phyloP scores from a whole-genome alignment of 1,140 invertebrate genomes.

The Caenorhabditis latens region DNA sequence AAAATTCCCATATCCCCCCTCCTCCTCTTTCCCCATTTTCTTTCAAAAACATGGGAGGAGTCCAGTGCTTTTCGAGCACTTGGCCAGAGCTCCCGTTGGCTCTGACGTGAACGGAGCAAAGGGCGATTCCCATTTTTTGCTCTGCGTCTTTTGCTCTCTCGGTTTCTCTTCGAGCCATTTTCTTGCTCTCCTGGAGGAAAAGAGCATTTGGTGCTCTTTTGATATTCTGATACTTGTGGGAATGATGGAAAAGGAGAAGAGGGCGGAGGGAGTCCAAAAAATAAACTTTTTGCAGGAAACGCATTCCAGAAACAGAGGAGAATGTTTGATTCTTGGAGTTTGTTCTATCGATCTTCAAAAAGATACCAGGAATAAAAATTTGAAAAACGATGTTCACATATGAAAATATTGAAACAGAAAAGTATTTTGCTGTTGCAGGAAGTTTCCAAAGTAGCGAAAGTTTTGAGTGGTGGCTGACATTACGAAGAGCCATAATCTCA shows the following conservation, averaged over 20 bases:
- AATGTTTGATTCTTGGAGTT: no score
- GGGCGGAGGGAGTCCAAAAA: neutral
- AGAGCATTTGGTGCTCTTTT: neutral
- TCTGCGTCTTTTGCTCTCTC: conserved; percentile 3
- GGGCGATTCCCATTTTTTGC: conserved; percentile 14
- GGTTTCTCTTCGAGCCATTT: neutral
- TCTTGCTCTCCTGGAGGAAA: no score
- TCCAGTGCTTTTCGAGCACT: neutral
- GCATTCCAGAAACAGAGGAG: no score
- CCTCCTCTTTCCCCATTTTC: neutral
- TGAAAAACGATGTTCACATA: no score
- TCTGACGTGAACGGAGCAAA: conserved; percentile 25
- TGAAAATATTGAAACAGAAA: no score
- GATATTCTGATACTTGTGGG: neutral
- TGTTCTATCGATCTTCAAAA: no score
- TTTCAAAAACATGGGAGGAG: neutral
- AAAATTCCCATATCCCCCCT: neutral
- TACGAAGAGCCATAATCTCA: no score
- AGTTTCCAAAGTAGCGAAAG: no score
- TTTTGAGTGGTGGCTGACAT: no score
- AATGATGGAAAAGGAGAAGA: neutral
- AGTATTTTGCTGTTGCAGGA: no score
- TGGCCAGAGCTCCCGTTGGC: neutral
- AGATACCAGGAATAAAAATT: no score
- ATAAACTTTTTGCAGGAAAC: neutral